phyloP scores from a whole-genome alignment of 2,113 vertebrate species.

The Shinisaurus crocodilurus region DNA sequence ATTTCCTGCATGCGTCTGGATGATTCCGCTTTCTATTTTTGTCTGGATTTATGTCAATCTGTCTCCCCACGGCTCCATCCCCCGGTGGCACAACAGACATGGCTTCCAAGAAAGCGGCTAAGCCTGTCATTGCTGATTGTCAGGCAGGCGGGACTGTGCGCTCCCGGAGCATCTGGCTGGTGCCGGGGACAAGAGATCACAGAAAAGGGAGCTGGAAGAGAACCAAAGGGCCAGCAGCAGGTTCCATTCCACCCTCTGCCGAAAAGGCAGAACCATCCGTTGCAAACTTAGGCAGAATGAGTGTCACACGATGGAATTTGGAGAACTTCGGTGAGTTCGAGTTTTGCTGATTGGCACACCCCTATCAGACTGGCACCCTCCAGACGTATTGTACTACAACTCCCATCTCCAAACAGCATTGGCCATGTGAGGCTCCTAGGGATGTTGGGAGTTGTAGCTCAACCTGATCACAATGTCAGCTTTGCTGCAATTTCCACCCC shows the following conservation, averaged over 20 bases:
- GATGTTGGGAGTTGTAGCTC: too few relatives aligned
- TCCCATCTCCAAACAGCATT: too few relatives aligned
- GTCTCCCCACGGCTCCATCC: too few relatives aligned
- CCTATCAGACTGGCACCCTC: too few relatives aligned
- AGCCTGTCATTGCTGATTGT: neutral
- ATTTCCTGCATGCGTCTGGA: neutral
- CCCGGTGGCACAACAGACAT: neutral
- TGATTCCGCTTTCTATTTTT: constrained; percentile 1
- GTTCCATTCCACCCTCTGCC: neutral
- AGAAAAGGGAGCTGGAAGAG: neutral
- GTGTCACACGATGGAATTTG: too few relatives aligned
- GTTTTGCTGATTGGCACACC: too few relatives aligned
- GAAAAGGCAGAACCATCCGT: neutral
- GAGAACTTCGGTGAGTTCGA: too few relatives aligned
- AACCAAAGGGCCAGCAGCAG: neutral
- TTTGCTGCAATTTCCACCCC: too few relatives aligned
- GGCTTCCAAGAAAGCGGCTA: neutral
- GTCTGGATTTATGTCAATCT: neutral
- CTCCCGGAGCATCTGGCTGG: neutral
- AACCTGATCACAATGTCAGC: too few relatives aligned
- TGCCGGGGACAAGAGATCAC: neutral
- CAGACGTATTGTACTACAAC: too few relatives aligned
- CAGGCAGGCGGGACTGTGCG: neutral
- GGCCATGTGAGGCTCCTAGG: too few relatives aligned
- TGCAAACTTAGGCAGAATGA: too few relatives aligned